A percentile compares a stretch with the other conserved stretches of the same genome.
phyloP scores from a whole-genome alignment of 2,888 invertebrate species.

The Galeopsomyia nigrocyanea region DNA sequence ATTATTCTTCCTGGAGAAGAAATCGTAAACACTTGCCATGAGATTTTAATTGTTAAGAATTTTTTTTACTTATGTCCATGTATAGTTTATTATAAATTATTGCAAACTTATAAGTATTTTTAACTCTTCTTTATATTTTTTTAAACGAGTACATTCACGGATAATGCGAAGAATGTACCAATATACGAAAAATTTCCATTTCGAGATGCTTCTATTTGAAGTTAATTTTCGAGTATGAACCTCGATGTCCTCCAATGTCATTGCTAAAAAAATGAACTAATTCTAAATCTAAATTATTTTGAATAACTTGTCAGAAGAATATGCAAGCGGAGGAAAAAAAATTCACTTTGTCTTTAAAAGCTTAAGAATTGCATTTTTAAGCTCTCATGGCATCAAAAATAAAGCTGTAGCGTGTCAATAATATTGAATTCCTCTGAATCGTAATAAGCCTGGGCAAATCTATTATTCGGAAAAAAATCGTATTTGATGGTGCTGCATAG shows the following conservation, averaged over 20 bases:
- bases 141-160: constrained; percentile 11
- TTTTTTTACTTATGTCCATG: constrained; percentile 32
- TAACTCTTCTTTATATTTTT: constrained; percentile 9
- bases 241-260: too few relatives aligned
- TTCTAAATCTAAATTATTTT: constrained; percentile 14
- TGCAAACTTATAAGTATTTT: constrained; percentile 13
- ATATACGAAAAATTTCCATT: neutral
- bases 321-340: neutral
- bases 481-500: constrained; percentile 11
- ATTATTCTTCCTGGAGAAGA: constrained; percentile 1
- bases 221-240: constrained; percentile 19
- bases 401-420: constrained; percentile 9
- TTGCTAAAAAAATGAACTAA: constrained; percentile 22
- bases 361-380: neutral
- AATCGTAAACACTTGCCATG: constrained; percentile 26
- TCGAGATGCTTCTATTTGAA: neutral
- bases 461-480: constrained; percentile 20
- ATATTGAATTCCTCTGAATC: neutral
- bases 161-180: constrained; percentile 10
- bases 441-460: constrained; percentile 9
- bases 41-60: constrained; percentile 42
- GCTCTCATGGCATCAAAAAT: neutral
- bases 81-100: constrained; percentile 33
- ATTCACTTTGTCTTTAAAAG: neutral
- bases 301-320: constrained; percentile 2